Evolutionary conservation across 2,888 invertebrate species (phyloP).

Genomic region (Elegia similella): DNA sequence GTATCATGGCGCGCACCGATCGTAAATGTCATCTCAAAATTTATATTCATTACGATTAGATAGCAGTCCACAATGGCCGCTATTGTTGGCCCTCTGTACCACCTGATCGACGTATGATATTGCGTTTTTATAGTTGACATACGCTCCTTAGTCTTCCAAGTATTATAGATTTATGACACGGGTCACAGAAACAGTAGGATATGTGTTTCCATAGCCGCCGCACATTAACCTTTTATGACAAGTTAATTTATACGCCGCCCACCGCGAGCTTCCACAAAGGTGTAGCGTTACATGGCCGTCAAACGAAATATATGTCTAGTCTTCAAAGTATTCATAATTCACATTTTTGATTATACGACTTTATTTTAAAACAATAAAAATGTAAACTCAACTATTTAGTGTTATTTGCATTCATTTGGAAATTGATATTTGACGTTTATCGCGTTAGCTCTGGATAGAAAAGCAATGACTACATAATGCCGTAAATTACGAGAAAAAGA

Average conservation of each 20-base stretch:
- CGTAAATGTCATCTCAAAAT: constrained; percentile 81
- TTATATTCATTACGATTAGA: constrained; percentile 82
- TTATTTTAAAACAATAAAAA: constrained; percentile 43
- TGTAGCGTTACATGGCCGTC: constrained; percentile 53
- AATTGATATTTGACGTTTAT: constrained; percentile 10
- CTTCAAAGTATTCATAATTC: constrained; percentile 32
- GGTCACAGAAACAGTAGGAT: constrained; percentile 54
- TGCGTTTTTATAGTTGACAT: constrained; percentile 67
- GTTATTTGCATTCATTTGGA: constrained; percentile 15
- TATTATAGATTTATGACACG: constrained; percentile 50
- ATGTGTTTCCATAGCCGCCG: constrained; percentile 48
- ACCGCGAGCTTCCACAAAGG: constrained; percentile 48
- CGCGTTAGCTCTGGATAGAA: constrained; percentile 18
- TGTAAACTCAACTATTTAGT: constrained; percentile 19
- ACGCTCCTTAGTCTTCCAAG: constrained; percentile 39
- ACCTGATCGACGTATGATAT: constrained; percentile 77
- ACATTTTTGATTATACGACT: constrained; percentile 31
- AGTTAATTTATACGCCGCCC: constrained; percentile 65
- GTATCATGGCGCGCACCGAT: constrained; percentile 73
- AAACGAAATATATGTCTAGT: constrained; percentile 37
- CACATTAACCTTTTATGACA: constrained; percentile 62
- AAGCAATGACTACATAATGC: constrained; percentile 20
- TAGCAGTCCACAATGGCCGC: constrained; percentile 71
- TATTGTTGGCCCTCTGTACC: constrained; percentile 67
- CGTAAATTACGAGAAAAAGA: constrained; percentile 20